phyloP scores from a whole-genome alignment of 1,140 invertebrate species.

The Mamestra configurata region DNA sequence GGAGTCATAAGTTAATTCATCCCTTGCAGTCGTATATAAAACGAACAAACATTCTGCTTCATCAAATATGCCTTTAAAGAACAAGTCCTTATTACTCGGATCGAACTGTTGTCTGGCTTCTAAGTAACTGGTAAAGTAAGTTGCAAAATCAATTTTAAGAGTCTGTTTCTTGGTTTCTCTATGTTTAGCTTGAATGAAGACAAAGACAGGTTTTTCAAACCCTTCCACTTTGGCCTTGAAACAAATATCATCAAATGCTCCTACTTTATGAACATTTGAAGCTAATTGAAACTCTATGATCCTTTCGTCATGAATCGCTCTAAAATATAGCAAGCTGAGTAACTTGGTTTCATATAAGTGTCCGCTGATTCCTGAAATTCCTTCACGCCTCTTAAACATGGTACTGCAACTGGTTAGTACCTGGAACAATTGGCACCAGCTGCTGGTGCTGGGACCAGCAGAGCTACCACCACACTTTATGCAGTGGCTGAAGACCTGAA shows the following conservation, averaged over 20 bases:
- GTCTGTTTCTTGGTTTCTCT: neutral
- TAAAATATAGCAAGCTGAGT: constrained; percentile 9
- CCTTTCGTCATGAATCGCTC: neutral
- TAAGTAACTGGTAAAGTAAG: neutral
- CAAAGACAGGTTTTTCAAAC: neutral
- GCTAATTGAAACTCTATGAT: constrained; percentile 29
- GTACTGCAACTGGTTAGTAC: no score
- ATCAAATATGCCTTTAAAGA: neutral
- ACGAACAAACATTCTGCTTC: neutral
- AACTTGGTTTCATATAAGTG: constrained; percentile 44
- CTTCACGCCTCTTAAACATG: neutral
- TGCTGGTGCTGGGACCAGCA: no score
- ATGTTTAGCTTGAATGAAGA: constrained; percentile 16
- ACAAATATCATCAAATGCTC: constrained; percentile 30
- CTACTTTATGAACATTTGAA: neutral
- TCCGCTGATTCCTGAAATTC: constrained; percentile 31
- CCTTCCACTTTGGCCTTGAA: neutral
- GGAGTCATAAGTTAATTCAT: neutral
- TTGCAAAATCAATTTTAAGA: neutral
- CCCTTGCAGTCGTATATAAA: neutral
- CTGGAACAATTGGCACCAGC: no score
- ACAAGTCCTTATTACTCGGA: neutral
- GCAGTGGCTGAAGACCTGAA: no score
- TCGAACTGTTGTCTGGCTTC: neutral
- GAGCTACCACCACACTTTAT: no score